Evolutionary conservation across 2,113 vertebrate species (phyloP).

Genomic region (Lycocorax pyrrhopterus): DNA sequence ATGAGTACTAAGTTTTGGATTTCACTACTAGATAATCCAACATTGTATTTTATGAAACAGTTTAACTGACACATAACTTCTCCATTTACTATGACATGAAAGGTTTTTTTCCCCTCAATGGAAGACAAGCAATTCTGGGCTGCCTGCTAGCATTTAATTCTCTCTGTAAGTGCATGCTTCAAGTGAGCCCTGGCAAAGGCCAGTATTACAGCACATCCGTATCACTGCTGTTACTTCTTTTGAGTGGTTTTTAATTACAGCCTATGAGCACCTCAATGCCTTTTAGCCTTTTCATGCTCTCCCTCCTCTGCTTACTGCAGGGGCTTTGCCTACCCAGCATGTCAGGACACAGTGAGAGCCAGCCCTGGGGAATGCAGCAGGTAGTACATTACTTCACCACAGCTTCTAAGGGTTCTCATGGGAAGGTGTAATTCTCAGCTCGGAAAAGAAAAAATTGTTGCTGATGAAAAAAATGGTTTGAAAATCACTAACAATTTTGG

Average conservation of each 20-base stretch:
- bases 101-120: neutral
- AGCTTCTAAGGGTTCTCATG: neutral
- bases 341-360: fast-evolving
- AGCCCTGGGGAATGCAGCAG: neutral
- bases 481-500: neutral
- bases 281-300: neutral
- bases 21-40: neutral
- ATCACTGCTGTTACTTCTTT: neutral
- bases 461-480: neutral
- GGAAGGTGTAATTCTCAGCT: neutral
- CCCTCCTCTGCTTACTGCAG: neutral
- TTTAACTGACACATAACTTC: neutral
- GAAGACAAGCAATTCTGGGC: neutral
- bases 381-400: neutral
- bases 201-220: neutral
- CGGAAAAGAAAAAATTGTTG: neutral
- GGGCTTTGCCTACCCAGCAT: neutral
- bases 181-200: neutral
- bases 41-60: neutral
- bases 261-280: neutral
- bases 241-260: neutral
- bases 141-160: neutral
- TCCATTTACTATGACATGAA: neutral
- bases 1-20: neutral
- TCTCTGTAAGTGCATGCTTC: neutral